These are phyloP conservation scores for Amiota minor DNA, from an alignment of 2,888 invertebrate species.

Conservation along the genomic window DNA sequence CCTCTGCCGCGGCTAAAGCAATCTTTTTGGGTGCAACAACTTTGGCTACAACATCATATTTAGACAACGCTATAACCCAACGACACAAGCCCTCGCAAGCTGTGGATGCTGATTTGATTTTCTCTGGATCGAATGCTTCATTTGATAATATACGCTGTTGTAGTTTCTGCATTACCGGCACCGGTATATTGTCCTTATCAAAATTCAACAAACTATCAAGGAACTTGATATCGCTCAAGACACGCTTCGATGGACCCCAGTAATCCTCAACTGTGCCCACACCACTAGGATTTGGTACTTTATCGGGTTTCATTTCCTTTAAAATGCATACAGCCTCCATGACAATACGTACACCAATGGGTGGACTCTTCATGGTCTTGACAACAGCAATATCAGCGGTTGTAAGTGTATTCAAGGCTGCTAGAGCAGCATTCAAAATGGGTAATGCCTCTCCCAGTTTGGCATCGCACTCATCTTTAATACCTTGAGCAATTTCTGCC, in stretches of 20 bases:
- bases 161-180: constrained; percentile 86
- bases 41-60: constrained; percentile 94
- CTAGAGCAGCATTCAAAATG: constrained; percentile 87
- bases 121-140: constrained; percentile 93
- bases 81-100: constrained; percentile 94
- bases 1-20: constrained; percentile 90
- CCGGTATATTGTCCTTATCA: constrained; percentile 93
- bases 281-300: constrained; percentile 86
- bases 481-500: constrained; percentile 84
- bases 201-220: constrained; percentile 88
- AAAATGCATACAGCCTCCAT: constrained; percentile 97
- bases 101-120: constrained; percentile 88
- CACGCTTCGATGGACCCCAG: constrained; percentile 92
- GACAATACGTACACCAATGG: constrained; percentile 88
- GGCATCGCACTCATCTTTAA: constrained; percentile 94
- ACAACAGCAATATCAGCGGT: constrained; percentile 91
- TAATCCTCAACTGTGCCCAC: constrained; percentile 91
- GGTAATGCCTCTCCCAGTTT: constrained; percentile 94
- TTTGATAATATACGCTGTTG: constrained; percentile 86
- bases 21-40: constrained; percentile 94
- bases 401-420: constrained; percentile 91
- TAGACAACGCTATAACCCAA: constrained; percentile 96
- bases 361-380: constrained; percentile 97
- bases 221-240: constrained; percentile 93
- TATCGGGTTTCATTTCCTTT: constrained; percentile 92